phyloP scores from a whole-genome alignment of 2,113 vertebrate species.

The Xyrauchen texanus region DNA sequence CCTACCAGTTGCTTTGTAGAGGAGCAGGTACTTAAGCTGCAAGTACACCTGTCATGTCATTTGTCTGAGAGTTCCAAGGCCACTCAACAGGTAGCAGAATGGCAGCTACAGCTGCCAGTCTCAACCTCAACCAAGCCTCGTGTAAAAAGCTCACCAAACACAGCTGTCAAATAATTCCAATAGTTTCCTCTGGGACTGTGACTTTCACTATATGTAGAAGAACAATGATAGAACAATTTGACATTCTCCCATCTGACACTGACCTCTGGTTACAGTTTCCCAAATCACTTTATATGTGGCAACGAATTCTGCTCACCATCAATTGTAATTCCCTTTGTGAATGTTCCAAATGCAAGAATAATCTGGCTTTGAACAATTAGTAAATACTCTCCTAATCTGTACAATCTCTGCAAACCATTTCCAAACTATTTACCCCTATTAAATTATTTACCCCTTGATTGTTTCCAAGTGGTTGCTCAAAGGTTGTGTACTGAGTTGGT shows the following conservation, averaged over 20 bases:
- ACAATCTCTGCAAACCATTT: slow-evolving; percentile 43
- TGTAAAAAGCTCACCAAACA: slow-evolving; percentile 29
- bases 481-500: slow-evolving; percentile 53
- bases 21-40: slow-evolving; percentile 49
- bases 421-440: slow-evolving; percentile 48
- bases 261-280: slow-evolving; percentile 41
- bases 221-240: slow-evolving; percentile 40
- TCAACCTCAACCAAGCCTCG: slow-evolving; percentile 38
- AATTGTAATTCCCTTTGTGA: slow-evolving; percentile 32
- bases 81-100: slow-evolving; percentile 58
- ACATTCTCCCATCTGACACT: slow-evolving; percentile 33
- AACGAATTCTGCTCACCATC: slow-evolving; percentile 35
- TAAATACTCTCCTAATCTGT: slow-evolving; percentile 49
- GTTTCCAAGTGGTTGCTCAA: slow-evolving; percentile 52
- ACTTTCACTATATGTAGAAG: slow-evolving; percentile 29
- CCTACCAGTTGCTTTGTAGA: slow-evolving; percentile 40
- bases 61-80: slow-evolving; percentile 52
- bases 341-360: background rate
- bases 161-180: slow-evolving; percentile 53
- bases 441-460: slow-evolving; percentile 50
- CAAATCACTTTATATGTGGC: slow-evolving; percentile 44
- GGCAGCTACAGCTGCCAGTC: slow-evolving; percentile 51
- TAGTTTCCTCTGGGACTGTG: slow-evolving; percentile 41
- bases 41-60: slow-evolving; percentile 58
- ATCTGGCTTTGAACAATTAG: slow-evolving; percentile 36